These are phyloP conservation scores for Turnix velox DNA, from an alignment of 2,113 vertebrate genomes.

Conservation along the genomic window DNA sequence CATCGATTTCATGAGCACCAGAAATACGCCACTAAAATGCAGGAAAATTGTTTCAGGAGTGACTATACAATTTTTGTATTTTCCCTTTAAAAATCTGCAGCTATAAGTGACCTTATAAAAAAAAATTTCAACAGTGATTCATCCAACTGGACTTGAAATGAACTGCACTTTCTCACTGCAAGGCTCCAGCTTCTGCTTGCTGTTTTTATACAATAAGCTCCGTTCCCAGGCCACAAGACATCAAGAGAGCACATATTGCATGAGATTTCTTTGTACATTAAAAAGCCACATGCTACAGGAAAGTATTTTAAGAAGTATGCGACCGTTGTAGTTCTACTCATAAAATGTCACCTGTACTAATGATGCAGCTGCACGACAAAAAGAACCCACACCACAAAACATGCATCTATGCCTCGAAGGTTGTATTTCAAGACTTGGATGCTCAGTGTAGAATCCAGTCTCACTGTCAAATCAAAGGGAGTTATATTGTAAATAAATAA, in stretches of 20 bases:
- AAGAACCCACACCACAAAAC: not conserved
- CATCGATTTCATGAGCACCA: constrained; percentile 30
- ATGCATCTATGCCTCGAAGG: not conserved
- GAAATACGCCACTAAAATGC: not conserved
- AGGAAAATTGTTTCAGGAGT: not conserved
- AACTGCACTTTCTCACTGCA: not conserved
- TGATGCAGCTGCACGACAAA: constrained; percentile 16
- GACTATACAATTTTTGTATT: not conserved
- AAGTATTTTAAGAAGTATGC: constrained; percentile 28
- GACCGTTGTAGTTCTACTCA: not conserved
- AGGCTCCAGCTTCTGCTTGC: not conserved
- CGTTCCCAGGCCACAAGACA: constrained; percentile 61
- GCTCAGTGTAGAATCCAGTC: not conserved
- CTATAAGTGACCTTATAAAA: not conserved
- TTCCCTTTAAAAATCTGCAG: not conserved
- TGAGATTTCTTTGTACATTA: not conserved
- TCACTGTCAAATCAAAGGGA: not conserved
- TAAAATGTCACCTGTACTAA: constrained; percentile 43
- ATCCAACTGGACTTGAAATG: constrained; percentile 12
- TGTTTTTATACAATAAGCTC: constrained; percentile 50
- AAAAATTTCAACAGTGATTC: not conserved
- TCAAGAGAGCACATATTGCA: not conserved
- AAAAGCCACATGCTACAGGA: not conserved
- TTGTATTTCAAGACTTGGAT: not conserved
- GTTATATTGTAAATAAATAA: not conserved